phyloP scores from a whole-genome alignment of 2,797 vertebrate species.

The Cyclura pinguis region DNA sequence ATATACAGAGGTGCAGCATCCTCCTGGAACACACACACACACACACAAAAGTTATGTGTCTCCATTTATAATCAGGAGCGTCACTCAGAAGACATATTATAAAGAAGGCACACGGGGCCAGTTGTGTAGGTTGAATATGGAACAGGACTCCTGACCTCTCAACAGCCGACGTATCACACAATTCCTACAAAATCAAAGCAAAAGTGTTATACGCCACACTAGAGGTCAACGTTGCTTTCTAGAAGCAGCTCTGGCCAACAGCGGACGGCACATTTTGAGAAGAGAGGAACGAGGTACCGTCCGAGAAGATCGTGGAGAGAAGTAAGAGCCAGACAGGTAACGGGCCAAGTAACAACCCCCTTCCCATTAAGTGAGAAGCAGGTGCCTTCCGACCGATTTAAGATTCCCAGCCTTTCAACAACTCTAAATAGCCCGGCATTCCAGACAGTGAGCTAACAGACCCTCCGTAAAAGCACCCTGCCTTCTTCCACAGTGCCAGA shows the following conservation, averaged over 20 bases:
- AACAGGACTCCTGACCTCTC: too few species aligned
- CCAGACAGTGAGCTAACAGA: background rate
- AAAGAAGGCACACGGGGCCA: too few species aligned
- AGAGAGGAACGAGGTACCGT: background rate
- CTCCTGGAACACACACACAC: too few species aligned
- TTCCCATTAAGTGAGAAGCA: conserved; percentile 14
- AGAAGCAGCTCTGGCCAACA: background rate
- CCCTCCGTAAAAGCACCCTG: background rate
- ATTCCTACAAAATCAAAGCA: too few species aligned
- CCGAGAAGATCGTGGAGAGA: background rate
- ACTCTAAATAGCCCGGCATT: conserved; percentile 53
- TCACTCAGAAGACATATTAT: too few species aligned
- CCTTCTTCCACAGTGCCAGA: background rate
- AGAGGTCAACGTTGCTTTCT: background rate
- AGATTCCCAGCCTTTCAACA: conserved; percentile 19
- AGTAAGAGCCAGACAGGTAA: conserved; percentile 37
- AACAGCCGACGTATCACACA: too few species aligned
- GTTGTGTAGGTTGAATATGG: too few species aligned
- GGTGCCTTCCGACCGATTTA: accelerated
- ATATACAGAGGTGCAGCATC: too few species aligned
- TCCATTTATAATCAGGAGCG: too few species aligned
- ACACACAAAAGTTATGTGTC: too few species aligned
- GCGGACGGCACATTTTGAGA: accelerated
- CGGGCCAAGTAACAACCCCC: conserved; percentile 24
- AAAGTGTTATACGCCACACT: background rate